A percentile compares a stretch with the other conserved stretches of the same genome.
These are phyloP conservation scores for Forbesichthys agassizii DNA, from an alignment of 2,113 vertebrate genomes.

Conservation along the genomic window DNA sequence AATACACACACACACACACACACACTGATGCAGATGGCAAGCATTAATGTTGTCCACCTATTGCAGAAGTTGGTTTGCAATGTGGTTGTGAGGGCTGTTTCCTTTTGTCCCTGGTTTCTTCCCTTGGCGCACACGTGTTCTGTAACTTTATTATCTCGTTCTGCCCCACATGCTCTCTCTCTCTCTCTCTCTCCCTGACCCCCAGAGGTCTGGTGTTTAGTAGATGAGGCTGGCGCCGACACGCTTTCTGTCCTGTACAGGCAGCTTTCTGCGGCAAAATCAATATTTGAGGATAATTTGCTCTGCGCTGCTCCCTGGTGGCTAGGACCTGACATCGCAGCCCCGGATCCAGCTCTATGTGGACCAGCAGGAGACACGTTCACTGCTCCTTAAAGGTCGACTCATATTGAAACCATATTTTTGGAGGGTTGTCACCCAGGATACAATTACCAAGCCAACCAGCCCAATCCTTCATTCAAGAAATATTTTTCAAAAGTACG, in stretches of 20 bases:
- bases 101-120: background rate
- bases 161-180: too few species aligned
- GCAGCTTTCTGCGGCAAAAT: conserved; percentile 60
- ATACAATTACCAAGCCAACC: too few species aligned
- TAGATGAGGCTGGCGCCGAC: too few species aligned
- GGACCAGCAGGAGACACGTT: too few species aligned
- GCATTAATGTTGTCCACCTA: conserved; percentile 19
- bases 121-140: background rate
- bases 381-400: too few species aligned
- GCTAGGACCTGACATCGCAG: conserved; percentile 44
- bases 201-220: too few species aligned
- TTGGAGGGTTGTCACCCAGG: too few species aligned
- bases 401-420: too few species aligned
- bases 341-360: conserved; percentile 20
- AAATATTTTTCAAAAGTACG: too few species aligned
- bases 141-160: too few species aligned
- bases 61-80: background rate
- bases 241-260: conserved; percentile 20
- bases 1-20: background rate
- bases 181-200: too few species aligned
- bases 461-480: too few species aligned
- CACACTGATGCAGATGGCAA: conserved; percentile 17
- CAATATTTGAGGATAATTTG: conserved; percentile 72
- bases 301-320: conserved; percentile 55
- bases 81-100: conserved; percentile 23